A percentile compares a stretch with the other conserved stretches of the same genome.
These are phyloP conservation scores for Saxicola maurus DNA, from an alignment of 2,797 vertebrate genomes.

Conservation along the genomic window DNA sequence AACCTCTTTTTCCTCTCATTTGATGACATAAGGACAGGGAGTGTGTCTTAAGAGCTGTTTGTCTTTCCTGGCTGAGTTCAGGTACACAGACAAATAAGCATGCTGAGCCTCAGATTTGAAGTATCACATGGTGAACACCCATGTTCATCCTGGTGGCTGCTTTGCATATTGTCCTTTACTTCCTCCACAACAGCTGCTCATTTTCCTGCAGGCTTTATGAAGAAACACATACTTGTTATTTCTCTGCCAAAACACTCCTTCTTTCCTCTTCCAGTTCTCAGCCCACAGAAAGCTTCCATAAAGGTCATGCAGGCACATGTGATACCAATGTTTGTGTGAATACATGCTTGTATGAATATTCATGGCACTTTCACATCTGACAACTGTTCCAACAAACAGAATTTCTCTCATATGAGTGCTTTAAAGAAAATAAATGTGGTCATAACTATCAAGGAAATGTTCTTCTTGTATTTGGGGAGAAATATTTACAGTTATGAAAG, in stretches of 20 bases:
- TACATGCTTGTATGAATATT: slow-evolving; percentile 40
- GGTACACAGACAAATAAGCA: background rate
- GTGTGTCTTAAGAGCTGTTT: background rate
- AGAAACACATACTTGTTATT: background rate
- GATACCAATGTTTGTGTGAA: slow-evolving; percentile 43
- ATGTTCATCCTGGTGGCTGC: background rate
- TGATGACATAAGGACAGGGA: background rate
- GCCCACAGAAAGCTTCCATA: slow-evolving; percentile 15
- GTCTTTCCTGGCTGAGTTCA: background rate
- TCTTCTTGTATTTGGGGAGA: background rate
- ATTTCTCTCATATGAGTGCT: background rate
- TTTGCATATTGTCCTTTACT: slow-evolving; percentile 21
- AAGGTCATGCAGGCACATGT: slow-evolving; percentile 19
- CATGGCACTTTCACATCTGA: slow-evolving; percentile 19
- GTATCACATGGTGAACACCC: background rate
- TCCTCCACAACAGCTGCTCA: slow-evolving; percentile 53
- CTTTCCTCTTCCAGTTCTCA: slow-evolving; percentile 1
- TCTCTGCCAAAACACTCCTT: slow-evolving; percentile 14
- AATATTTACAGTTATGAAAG: background rate
- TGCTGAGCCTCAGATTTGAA: background rate
- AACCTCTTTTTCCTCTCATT: background rate
- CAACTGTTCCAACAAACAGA: slow-evolving; percentile 26
- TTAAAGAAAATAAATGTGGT: slow-evolving; percentile 2
- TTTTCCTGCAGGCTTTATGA: slow-evolving; percentile 12
- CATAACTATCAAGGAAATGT: background rate